Evolutionary conservation across 2,797 vertebrate species (phyloP), one percentile per base, ranked within the genome.

Genomic region (Onychomys torridus): DNA sequence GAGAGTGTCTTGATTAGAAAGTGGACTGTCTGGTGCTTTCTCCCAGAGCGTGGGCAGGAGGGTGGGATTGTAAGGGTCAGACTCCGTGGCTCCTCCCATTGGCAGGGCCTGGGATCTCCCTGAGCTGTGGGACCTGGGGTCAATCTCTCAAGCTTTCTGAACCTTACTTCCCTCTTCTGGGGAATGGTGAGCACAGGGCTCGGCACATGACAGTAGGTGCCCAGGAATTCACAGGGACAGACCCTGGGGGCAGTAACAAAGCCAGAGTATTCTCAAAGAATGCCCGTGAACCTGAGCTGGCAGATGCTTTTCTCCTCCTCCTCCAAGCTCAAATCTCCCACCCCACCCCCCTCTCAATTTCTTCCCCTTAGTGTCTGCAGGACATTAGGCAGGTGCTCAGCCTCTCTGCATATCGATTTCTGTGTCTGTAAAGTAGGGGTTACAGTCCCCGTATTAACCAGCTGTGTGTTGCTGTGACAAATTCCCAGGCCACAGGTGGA

Each of bases 131-230:
- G 85, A 17, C 79, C 12, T 63, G 5, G 27, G 37, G 1, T 14
- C 0, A 46, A 23, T 40, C 9, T 4, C 6, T 0, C 0, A 37
- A 4, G 0, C 19, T 61, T 57, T 34, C 71, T 43, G 52, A 79
- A 29, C 21, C 29, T 46, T 27, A 11, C 52, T 23, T 23, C 29
- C 73, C 59, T 57, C n/a, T 25, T 78, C 71, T 67, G 46, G 59
- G 87, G 65, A 79, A 25, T 7, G 16, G 46, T 6, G 2, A 17
- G 21, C 57, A 12, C 21, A 3, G 67, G 14, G 43, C 49, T 37
- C 29, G 46, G 34, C 1, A 37, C 2, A 0, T 27, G 23, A 0
- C 1, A 6, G n/a, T 19, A 6, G 9, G 27, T 4, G 8, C 52
- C 46, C 61, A 7, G 69, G 71, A 61, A 25, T 11, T 73, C 52